Evolutionary conservation across 2,113 vertebrate genomes (phyloP).

Genomic region (Rutilus rutilus): DNA sequence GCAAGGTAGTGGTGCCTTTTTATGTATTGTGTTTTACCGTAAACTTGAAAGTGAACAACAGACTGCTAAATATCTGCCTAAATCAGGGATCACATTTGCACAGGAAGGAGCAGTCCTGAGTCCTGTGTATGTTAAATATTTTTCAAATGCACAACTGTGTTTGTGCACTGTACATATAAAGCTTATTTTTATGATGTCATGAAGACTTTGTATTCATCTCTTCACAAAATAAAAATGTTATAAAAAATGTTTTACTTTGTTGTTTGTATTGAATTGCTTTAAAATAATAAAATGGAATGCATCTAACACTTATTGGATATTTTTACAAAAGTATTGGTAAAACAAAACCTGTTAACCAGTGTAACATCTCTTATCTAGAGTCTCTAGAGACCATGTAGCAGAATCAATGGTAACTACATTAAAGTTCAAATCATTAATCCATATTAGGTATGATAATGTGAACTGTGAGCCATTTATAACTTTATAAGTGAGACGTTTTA

Average conservation of each 20-base stretch:
- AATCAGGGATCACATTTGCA: conserved; percentile 43
- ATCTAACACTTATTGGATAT: background rate
- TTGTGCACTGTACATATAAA: conserved; percentile 34
- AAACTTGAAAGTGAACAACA: conserved; percentile 48
- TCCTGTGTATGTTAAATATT: conserved; percentile 22
- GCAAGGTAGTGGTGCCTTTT: conserved; percentile 28
- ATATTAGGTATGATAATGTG: too few relatives aligned
- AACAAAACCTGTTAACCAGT: background rate
- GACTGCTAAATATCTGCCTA: conserved; percentile 15
- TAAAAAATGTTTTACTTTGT: background rate
- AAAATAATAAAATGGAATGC: background rate
- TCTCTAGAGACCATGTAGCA: background rate
- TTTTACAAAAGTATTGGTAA: background rate
- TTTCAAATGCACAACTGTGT: background rate
- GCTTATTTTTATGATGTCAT: conserved; percentile 39
- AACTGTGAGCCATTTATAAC: too few relatives aligned
- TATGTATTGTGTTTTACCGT: conserved; percentile 57
- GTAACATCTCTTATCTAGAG: background rate
- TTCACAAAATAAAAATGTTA: conserved; percentile 32
- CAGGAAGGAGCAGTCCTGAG: background rate
- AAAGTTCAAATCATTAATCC: too few relatives aligned
- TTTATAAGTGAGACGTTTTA: too few relatives aligned
- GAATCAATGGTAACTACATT: background rate
- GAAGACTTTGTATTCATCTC: conserved; percentile 33
- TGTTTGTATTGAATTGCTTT: background rate